Percentiles rank a stretch among this genome's conserved stretches.
Evolutionary conservation across 2,888 invertebrate species (phyloP).

Genomic region (Onthophagus sagittarius): DNA sequence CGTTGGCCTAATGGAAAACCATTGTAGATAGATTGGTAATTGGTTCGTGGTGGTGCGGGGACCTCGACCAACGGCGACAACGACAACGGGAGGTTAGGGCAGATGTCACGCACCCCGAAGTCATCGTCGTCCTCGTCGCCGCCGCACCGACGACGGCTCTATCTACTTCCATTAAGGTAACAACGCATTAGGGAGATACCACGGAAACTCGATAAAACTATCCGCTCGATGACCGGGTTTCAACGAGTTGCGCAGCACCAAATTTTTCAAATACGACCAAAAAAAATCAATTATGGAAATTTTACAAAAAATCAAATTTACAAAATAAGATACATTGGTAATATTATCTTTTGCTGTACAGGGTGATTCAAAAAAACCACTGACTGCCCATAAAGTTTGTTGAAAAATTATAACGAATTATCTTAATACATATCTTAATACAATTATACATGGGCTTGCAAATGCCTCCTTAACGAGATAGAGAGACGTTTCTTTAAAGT

Average conservation of each 20-base stretch:
- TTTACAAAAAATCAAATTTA: no score
- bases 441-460: no score
- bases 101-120: constrained; percentile 29
- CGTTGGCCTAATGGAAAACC: constrained; percentile 35
- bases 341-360: no score
- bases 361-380: no score
- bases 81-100: constrained; percentile 24
- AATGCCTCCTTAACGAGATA: no score
- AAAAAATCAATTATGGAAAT: not conserved
- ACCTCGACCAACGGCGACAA: not conserved
- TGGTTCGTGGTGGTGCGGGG: constrained; percentile 32
- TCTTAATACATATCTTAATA: no score
- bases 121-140: constrained; percentile 21
- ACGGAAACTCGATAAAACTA: not conserved
- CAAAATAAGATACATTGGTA: no score
- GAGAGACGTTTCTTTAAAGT: no score
- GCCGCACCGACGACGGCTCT: constrained; percentile 24
- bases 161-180: constrained; percentile 26
- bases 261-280: not conserved
- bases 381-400: no score
- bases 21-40: constrained; percentile 37
- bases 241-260: not conserved
- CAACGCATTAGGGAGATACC: constrained; percentile 24
- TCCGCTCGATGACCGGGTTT: not conserved
- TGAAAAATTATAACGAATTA: no score